Evolutionary conservation across 1,140 invertebrate genomes (phyloP), one percentile per base, ranked within the genome.

Genomic region (Chionoecetes opilio): DNA sequence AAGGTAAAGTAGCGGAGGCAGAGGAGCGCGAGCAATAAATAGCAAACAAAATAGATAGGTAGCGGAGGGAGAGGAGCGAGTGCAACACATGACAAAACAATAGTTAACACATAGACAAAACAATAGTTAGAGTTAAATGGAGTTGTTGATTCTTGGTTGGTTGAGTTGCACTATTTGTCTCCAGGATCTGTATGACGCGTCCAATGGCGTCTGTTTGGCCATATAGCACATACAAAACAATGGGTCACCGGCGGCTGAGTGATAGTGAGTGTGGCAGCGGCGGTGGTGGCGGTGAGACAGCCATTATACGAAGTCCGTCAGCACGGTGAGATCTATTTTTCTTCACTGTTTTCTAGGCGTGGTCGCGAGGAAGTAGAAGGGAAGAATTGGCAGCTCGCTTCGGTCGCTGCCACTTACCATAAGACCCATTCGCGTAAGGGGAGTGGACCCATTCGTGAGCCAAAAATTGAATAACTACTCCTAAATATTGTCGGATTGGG

Each of bases 301-400:
- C 63, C 63, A 75, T 75, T 75, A 75, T 75, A 75, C 63, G n/a
- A 75, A 75, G 63, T 75, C 63, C n/a, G n/a, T 26, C n/a, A 75
- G 63, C n/a, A n/a, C 6, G 63, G 63, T 17, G 21, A 75, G 63
- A 75, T 75, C 26, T 2, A 75, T 75, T n/a, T 75, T 75, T n/a
- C 63, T 75, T n/a, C 63, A 21, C 0, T 11, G 63, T 75, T 75
- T n/a, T n/a, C 21, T 75, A 75, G 63, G 63, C 21, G 63, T n/a
- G 63, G 63, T n/a, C 63, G 21, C 0, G 63, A 75, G 21, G 63
- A 26, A 75, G 0, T 3, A 1, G n/a, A 26, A 21, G n/a, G 63
- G 63, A 75, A 26, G 21, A 75, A 26, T 75, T 6, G 26, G 21
- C 63, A 5, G 26, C 63, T n/a, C n/a, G n/a, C n/a, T n/a, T n/a